Evolutionary conservation across 2,797 vertebrate species (phyloP).

Genomic region (Capromys pilorides): DNA sequence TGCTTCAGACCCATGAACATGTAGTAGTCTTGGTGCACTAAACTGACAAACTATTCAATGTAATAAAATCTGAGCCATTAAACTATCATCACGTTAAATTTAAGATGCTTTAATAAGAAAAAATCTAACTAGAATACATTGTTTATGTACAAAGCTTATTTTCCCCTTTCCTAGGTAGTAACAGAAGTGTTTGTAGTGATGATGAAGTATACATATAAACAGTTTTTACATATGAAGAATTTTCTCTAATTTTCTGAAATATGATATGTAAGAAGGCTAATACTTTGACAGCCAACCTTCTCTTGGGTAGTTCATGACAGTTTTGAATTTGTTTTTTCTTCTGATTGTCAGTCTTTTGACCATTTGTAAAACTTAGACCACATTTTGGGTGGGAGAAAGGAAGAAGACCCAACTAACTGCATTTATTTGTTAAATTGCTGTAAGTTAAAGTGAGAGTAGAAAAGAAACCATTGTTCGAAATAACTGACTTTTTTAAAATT

Average conservation of each 20-base stretch:
- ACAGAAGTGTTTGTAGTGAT: constrained; percentile 29
- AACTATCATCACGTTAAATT: constrained; percentile 6
- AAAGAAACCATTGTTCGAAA: constrained; percentile 50
- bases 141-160: constrained; percentile 60
- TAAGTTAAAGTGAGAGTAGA: constrained; percentile 42
- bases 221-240: background rate
- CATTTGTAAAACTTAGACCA: constrained; percentile 34
- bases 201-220: constrained; percentile 24
- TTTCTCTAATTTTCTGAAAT: constrained; percentile 49
- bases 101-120: constrained; percentile 47
- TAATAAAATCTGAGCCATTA: constrained; percentile 41
- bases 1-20: constrained; percentile 14
- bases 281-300: constrained; percentile 18
- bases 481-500: constrained; percentile 51
- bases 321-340: constrained; percentile 51
- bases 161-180: constrained; percentile 13
- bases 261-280: constrained; percentile 51
- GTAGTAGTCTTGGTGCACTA: constrained; percentile 41
- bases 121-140: constrained; percentile 55
- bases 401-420: constrained; percentile 2
- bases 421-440: constrained; percentile 58
- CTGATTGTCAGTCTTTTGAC: constrained; percentile 28
- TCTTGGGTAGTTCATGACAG: constrained; percentile 46
- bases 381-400: constrained; percentile 18
- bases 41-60: background rate